phyloP scores from a whole-genome alignment of 2,888 invertebrate genomes.

The Habrosyne pyritoides region DNA sequence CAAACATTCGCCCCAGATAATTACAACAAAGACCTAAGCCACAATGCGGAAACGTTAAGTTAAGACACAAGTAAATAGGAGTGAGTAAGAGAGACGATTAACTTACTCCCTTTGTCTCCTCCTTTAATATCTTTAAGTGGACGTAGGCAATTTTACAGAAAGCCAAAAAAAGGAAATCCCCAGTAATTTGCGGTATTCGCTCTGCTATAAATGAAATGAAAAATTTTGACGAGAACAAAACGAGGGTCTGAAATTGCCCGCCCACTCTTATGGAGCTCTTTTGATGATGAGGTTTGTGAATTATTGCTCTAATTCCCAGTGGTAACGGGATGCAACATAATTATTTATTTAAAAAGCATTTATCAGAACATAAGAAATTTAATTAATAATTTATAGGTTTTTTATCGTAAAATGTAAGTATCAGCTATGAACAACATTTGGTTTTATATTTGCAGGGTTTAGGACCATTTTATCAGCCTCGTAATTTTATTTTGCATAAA shows the following conservation, averaged over 20 bases:
- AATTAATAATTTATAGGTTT: no score
- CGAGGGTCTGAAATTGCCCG: conserved; percentile 26
- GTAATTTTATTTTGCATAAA: background rate
- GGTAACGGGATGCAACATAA: background rate
- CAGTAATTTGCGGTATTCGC: conserved; percentile 73
- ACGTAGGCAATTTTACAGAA: conserved; percentile 76
- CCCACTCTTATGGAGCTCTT: conserved; percentile 6
- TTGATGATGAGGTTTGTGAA: conserved; percentile 37
- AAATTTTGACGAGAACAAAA: conserved; percentile 66
- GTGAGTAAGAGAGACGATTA: conserved; percentile 47
- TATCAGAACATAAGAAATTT: no score
- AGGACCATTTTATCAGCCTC: no score
- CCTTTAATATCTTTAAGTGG: conserved; percentile 79
- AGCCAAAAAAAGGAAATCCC: conserved; percentile 67
- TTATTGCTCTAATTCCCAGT: conserved; percentile 39
- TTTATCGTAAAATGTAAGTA: no score
- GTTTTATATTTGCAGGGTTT: no score
- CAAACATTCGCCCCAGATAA: conserved; percentile 23
- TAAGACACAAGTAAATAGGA: conserved; percentile 39
- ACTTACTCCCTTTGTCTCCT: conserved; percentile 64
- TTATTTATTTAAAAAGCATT: background rate
- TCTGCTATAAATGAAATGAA: conserved; percentile 75
- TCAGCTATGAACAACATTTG: no score
- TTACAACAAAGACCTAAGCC: conserved; percentile 19
- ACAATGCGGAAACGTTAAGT: conserved; percentile 16